phyloP scores from a whole-genome alignment of 2,888 invertebrate genomes.

The Actias luna region DNA sequence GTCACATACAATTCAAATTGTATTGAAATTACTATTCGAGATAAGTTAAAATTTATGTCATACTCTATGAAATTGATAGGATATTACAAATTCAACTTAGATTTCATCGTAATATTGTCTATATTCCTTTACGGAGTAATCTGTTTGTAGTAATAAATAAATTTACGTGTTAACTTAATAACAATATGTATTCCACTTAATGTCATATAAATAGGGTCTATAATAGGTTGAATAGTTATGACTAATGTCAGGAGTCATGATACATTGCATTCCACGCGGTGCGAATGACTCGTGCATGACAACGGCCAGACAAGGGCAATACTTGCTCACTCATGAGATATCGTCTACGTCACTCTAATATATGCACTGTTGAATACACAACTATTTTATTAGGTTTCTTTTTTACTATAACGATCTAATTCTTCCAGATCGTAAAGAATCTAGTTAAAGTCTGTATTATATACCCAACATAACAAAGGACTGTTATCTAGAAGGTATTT shows the following conservation, averaged over 20 bases:
- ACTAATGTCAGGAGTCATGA: conserved; percentile 49
- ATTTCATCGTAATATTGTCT: conserved; percentile 50
- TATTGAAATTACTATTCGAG: conserved; percentile 49
- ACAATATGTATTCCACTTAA: conserved; percentile 25
- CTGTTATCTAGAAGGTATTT: too few relatives aligned
- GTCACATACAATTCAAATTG: conserved; percentile 38
- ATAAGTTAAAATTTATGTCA: conserved; percentile 54
- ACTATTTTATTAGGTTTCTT: background rate
- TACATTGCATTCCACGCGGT: conserved; percentile 75
- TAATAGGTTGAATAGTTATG: background rate
- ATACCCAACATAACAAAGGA: too few relatives aligned
- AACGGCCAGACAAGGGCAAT: conserved; percentile 78
- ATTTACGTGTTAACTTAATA: conserved; percentile 24
- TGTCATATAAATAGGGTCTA: accelerated
- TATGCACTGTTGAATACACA: background rate
- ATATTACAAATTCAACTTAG: conserved; percentile 58
- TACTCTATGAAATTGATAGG: conserved; percentile 16
- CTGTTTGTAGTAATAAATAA: conserved; percentile 21
- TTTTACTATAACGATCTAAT: too few relatives aligned
- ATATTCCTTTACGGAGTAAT: conserved; percentile 42
- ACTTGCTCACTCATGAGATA: conserved; percentile 51
- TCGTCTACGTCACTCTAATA: background rate
- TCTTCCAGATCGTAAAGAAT: too few relatives aligned
- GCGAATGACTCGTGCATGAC: conserved; percentile 77
- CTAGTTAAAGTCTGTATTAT: too few relatives aligned